Evolutionary conservation across 2,113 vertebrate species (phyloP), one percentile per base, ranked within the genome.

Genomic region (Macrotus californicus): DNA sequence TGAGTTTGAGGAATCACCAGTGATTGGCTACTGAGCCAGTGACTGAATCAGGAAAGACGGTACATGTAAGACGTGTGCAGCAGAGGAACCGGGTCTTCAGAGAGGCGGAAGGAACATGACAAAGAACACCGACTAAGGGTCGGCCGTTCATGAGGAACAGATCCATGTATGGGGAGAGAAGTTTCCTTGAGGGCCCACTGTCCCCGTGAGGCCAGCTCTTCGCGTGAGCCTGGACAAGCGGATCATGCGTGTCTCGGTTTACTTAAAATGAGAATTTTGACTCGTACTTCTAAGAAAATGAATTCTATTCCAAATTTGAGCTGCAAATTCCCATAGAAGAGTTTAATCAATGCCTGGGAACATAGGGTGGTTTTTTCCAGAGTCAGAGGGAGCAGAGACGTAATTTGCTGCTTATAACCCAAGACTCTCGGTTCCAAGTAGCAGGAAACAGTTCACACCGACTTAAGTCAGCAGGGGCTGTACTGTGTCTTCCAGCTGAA

Each of bases 221-320:
- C 21, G 31, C 6, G 22, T 48, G 59, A 72, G 81, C 15, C 64
- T 39, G 29, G n/a, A 66, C 76, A 82, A 77, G 56, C 64, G 59
- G 66, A 39, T 29, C 43, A 36, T 29, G 50, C 22, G 1, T 31
- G 34, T 77, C 75, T 92, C 76, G 48, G 50, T 85, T 73, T 84
- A 39, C 70, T 85, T 85, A 93, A 34, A 93, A 52, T 1, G 56
- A 59, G 39, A 80, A 61, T 48, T 87, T 76, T 81, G 77, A 73
- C 34, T 88, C n/a, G 22, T 41, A 43, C 66, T 90, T 87, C 84
- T 72, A 92, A 73, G 82, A 88, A 95, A 95, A 93, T 86, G 41
- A 85, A 67, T 80, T 64, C 34, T 69, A n/a, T 64, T 88, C 36
- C 54, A 88, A 72, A 75, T 80, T 2, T 61, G 67, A 86, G 34